Evolutionary conservation across 2,113 vertebrate genomes (phyloP).

Genomic region (Brachyhypopomus occidentalis): DNA sequence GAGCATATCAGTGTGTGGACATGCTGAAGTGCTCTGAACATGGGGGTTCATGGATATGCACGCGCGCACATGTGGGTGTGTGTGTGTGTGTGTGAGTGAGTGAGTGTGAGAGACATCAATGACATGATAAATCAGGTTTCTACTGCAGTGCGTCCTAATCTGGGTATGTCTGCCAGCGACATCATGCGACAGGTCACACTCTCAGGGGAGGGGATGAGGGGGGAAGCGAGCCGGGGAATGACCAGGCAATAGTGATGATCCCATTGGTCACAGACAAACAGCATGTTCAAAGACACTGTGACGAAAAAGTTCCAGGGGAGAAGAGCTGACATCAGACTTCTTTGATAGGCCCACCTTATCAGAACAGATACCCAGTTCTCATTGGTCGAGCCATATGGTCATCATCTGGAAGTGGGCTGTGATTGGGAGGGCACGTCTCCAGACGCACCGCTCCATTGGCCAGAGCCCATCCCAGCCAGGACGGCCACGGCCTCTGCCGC

Average conservation of each 20-base stretch:
- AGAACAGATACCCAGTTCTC: conserved; percentile 57
- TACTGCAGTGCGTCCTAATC: conserved; percentile 44
- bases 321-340: conserved; percentile 10
- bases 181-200: conserved; percentile 30
- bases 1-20: conserved; percentile 23
- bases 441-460: conserved; percentile 80
- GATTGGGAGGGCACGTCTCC: conserved; percentile 82
- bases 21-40: conserved; percentile 6
- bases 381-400: conserved; percentile 59
- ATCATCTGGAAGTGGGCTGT: conserved; percentile 93
- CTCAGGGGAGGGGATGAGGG: neutral
- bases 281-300: conserved; percentile 26
- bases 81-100: neutral
- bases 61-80: conserved; percentile 1
- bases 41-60: conserved; percentile 8
- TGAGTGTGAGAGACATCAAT: conserved; percentile 1
- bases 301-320: conserved; percentile 34
- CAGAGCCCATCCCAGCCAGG: conserved; percentile 89
- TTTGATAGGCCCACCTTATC: conserved; percentile 38
- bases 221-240: conserved; percentile 7
- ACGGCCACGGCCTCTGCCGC: conserved; percentile 92
- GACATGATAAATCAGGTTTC: neutral
- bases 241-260: conserved; percentile 23
- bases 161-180: conserved; percentile 42
- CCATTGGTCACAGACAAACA: conserved; percentile 37